Evolutionary conservation across 1,140 invertebrate genomes (phyloP), one percentile per base, ranked within the genome.

Genomic region (Drosophila takahashii): DNA sequence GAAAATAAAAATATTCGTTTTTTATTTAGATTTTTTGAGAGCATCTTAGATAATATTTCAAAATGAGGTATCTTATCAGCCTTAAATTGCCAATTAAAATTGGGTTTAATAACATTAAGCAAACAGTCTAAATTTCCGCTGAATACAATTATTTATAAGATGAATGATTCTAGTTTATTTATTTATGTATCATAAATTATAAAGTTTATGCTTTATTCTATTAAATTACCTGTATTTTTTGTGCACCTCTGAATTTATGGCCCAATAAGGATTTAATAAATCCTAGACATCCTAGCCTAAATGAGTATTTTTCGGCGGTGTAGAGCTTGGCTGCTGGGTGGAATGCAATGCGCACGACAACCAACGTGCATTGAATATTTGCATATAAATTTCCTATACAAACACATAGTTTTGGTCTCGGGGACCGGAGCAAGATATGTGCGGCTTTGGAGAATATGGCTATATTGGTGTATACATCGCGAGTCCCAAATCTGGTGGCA

Each of bases 341-440:
- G 66, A 80, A 75, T 86, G 81, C 78, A 81, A 65, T 76, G 74
- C 65, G 54, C 83, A 81, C 70, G 74, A 67, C 71, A 39, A 71
- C 81, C 71, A 56, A 86, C 81, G 81, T 86, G 81, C 81, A 86
- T 71, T 81, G 81, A 81, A 86, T 86, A 86, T 86, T 86, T 86
- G 81, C 81, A 86, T 86, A 86, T 81, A 86, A 86, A 86, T 86
- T 86, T 64, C 69, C 67, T 47, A 74, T 59, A 60, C 50, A 72
- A 60, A 81, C 70, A 75, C 53, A 84, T 53, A 76, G 73, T 76
- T 56, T 41, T 50, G 34, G 78, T 58, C 65, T 64, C 67, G 58
- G 42, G 51, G 58, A 47, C 16, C 71, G 15, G 36, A 65, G 59
- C 60, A 54, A 61, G 48, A 62, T 54, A 66, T 70, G 50, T 56